phyloP scores from a whole-genome alignment of 2,113 vertebrate species.

The Albula glossodonta region DNA sequence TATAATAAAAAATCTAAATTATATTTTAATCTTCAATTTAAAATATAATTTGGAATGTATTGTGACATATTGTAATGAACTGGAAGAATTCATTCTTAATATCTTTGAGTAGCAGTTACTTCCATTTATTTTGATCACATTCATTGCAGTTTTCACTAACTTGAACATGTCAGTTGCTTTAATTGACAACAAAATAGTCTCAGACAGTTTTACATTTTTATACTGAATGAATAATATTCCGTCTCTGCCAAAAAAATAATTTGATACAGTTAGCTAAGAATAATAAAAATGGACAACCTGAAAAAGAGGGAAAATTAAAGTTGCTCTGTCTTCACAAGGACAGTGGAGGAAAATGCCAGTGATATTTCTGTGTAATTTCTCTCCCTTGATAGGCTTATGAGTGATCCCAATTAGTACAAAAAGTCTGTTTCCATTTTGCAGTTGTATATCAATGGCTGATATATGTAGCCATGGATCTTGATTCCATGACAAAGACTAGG shows the following conservation, averaged over 20 bases:
- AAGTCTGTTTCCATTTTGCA: conserved; percentile 24
- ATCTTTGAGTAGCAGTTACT: not conserved
- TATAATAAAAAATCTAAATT: not conserved
- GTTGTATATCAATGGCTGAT: not conserved
- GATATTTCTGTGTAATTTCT: not conserved
- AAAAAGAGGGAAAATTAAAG: not conserved
- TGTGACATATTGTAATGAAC: not conserved
- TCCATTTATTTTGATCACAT: not conserved
- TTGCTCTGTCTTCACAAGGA: too few species aligned
- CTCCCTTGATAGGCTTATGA: not conserved
- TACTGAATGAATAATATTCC: not conserved
- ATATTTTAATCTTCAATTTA: not conserved
- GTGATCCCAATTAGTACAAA: conserved; percentile 14
- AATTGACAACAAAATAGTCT: not conserved
- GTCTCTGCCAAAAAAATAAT: not conserved
- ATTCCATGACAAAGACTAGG: conserved; percentile 1
- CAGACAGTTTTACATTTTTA: not conserved
- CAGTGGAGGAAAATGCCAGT: not conserved
- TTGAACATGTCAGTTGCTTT: not conserved
- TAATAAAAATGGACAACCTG: not conserved
- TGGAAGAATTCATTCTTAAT: not conserved
- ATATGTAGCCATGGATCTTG: not conserved
- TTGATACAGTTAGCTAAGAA: not conserved
- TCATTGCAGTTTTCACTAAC: not conserved
- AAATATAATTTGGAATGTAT: not conserved